Evolutionary conservation across 2,113 vertebrate species (phyloP), one percentile per base, ranked within the genome.

Genomic region (Oreochromis tanganicae): DNA sequence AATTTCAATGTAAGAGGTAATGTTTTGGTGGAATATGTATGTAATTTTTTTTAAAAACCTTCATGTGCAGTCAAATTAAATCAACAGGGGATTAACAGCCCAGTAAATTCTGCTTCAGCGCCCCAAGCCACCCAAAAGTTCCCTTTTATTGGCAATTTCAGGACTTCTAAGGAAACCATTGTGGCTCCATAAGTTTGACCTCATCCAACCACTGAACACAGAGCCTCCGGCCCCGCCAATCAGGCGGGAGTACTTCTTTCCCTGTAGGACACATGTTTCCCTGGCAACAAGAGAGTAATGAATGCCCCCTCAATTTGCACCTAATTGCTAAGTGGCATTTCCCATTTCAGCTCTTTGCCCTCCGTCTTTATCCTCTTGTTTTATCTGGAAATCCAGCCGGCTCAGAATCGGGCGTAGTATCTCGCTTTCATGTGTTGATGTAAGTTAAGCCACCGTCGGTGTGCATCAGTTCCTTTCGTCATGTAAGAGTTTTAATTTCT

Each of bases 281-380:
- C 93, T 95, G 94, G 97, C 96, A 97, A 98, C 97, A 16, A 68
- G 93, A 55, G 55, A 96, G 97, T 96, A 98, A 98, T 97, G 96
- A 97, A 93, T 97, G 96, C 96, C 95, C 96, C 96, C 97, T 97
- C 96, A 95, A 94, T 94, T 94, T 91, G 91, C 87, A 97, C 95
- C 92, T 97, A 96, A 97, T 97, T 97, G 96, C 97, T 43, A 95
- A 92, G 96, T 92, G 94, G 89, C 86, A 89, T 95, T 93, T 96
- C 97, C 88, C 92, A 96, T 97, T 95, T 91, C 81, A 86, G n/a
- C 78, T 82, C 68, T 71, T 38, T 54, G 55, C 68, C 61, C 88
- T 84, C 50, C 7, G 5, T 50, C 81, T 88, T 41, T 87, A 81
- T 85, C 82, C 71, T 80, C 73, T 41, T 29, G 85, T 89, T 89